Conservation (phyloP, 2,113 vertebrate species). For the Ceuthmochares aereus region DNA sequence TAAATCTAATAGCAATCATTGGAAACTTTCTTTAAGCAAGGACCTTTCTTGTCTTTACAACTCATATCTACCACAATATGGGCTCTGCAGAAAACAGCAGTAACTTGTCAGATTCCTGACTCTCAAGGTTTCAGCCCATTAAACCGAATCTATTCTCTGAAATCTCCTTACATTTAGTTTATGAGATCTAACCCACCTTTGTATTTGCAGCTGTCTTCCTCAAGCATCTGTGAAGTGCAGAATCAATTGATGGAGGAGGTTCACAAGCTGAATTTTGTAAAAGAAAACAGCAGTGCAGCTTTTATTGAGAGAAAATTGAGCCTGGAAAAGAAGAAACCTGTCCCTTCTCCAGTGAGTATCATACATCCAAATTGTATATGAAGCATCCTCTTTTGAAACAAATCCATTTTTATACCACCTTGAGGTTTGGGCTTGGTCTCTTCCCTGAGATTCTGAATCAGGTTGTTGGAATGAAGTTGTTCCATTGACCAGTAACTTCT, state of each 20-base stretch:
- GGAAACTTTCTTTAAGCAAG: not conserved
- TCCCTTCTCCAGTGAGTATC: slow-evolving; percentile 75
- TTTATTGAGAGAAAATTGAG: slow-evolving; percentile 96
- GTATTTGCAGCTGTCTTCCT: slow-evolving; percentile 79
- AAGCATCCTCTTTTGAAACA: not conserved
- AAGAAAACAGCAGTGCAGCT: slow-evolving; percentile 81
- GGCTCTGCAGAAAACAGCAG: not conserved
- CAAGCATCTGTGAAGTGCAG: slow-evolving; percentile 88
- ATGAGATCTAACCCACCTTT: slow-evolving; percentile 22
- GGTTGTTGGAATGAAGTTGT: not conserved
- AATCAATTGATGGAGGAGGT: slow-evolving; percentile 89
- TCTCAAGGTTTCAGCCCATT: not conserved
- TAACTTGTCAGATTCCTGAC: not conserved
- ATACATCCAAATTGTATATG: not conserved
- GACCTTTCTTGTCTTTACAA: not conserved
- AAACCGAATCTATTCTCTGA: not conserved
- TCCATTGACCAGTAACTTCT: not conserved
- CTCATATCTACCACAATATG: fast-evolving
- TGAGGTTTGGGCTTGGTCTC: not conserved
- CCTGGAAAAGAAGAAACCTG: slow-evolving; percentile 89
- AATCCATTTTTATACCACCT: not conserved
- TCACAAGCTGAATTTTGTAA: slow-evolving; percentile 89
- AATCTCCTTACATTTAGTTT: not conserved
- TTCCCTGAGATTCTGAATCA: not conserved
- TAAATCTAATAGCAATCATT: not conserved